These are phyloP conservation scores for Drosophila emarginata DNA, from an alignment of 2,888 invertebrate genomes.

Conservation along the genomic window DNA sequence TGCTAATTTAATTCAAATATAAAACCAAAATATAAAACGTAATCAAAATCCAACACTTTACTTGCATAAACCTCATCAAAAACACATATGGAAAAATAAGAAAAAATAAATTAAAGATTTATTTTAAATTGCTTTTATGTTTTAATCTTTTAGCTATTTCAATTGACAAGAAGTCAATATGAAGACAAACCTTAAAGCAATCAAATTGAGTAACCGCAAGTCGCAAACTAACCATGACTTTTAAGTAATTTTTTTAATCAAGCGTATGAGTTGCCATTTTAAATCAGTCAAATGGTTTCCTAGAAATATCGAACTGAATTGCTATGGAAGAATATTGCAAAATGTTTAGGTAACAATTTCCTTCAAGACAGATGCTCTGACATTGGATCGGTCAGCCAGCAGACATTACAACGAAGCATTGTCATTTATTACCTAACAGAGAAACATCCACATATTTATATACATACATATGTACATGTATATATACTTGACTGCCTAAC, in stretches of 20 bases:
- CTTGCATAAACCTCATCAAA: no score
- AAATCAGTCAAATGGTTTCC: not conserved
- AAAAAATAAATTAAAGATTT: no score
- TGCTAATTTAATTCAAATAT: no score
- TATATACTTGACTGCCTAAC: conserved; percentile 64
- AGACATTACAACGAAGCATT: conserved; percentile 50
- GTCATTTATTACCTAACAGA: conserved; percentile 72
- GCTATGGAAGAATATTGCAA: not conserved
- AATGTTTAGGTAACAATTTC: not conserved
- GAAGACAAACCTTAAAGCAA: no score
- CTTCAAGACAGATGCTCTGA: not conserved
- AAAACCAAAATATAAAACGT: no score
- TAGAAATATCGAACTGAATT: not conserved
- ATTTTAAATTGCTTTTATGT: not conserved
- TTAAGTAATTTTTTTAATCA: conserved; percentile 13
- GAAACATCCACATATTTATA: conserved; percentile 55
- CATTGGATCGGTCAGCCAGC: conserved; percentile 25
- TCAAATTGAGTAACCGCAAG: conserved; percentile 10
- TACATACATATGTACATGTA: conserved; percentile 31
- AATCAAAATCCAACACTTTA: no score
- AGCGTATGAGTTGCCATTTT: not conserved
- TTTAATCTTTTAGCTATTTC: not conserved
- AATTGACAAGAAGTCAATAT: not conserved
- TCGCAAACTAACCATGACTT: conserved; percentile 26
- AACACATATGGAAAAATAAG: no score